Base-by-base conservation (phyloP, 1,140 invertebrate genomes). In the Spodoptera frugiperda region DNA sequence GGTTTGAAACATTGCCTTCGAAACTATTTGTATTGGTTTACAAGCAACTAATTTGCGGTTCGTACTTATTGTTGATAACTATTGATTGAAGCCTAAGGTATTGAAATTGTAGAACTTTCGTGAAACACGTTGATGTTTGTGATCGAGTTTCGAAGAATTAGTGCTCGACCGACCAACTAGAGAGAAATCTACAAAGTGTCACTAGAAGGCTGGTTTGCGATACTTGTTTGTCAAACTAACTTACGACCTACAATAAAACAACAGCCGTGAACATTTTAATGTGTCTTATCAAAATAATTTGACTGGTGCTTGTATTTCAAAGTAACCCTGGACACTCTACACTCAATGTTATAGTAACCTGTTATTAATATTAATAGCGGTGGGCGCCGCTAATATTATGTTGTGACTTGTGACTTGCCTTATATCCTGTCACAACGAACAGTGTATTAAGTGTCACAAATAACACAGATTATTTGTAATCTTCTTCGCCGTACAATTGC, bases 341-440 rank as follows among this genome's bases (percentile, higher is more conserved):
- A 68, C 30, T 68, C 71, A 53, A 59, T 63, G 74, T 74, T 65
- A 39, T 51, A 46, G 21, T 57, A 67, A 72, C 68, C 21, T 17
- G 30, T 71, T 73, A 76, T 81, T 76, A 76, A 78, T 81, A 76
- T 72, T 78, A 78, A 81, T 81, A 79, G 17, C 55, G 15, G 72
- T 21, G 61, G 8, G 30, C 30, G 51, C 48, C n/a, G 51, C 70
- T 77, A 77, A 76, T 57, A 73, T 61, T 44, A 71, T 48, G 63
- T 77, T 75, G 44, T 75, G 63, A 51, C 57, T 77, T 75, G 44
- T 75, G 63, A 51, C 57, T 71, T 61, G 59, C 30, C 44, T 65
- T 77, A 72, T 77, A 77, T 77, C 70, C 77, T 79, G 74, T 72
- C 71, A 59, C 8, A 46, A 0, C 33, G 17, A 72, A 72, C 68